Evolutionary conservation across 2,113 vertebrate species (phyloP), one percentile per base, ranked within the genome.

Genomic region (Ellobius talpinus): DNA sequence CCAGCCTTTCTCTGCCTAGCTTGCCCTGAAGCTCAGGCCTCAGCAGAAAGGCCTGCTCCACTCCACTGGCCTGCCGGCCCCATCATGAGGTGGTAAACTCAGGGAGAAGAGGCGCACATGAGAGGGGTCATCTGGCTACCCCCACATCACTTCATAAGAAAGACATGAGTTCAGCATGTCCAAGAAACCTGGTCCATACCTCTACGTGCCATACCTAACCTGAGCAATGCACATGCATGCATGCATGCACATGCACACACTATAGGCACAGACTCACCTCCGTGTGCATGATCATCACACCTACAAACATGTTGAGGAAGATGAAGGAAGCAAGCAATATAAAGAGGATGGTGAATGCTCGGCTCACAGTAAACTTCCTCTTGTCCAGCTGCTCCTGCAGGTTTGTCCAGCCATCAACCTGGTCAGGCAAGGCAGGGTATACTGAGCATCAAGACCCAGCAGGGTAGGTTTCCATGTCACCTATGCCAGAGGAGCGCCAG

Each of bases 371-470:
- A 81, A 98, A 96, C 1, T 95, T 47, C 0, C 24, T 78, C 0
- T 2, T 3, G 63, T 98, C 98, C 88, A 97, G 3, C 81, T 95
- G 45, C 0, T 66, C 0, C 92, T 97, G 96, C 11, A 97, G 88
- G 89, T 96, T 96, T 50, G 97, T 98, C 98, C 98, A 99, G 66
- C 98, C 98, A 47, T 98, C 98, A 0, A 98, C 98, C 98, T 99
- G 93, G 76, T 26, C 96, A 42, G 77, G 42, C 84, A 55, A 17
- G n/a, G 19, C 12, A 66, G 39, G 4, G 76, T 0, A 50, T 3
- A 16, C 29, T 63, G 26, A 96, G 42, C 45, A 21, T 29, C 52
- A 39, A n/a, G 70, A 26, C 45, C 63, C 52, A 17, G 21, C 0
- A 0, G 10, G 17, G 6, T 10, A 65, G 70, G 61, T 13, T 31